Conservation (phyloP, 1,140 invertebrate genomes). For the Stenopsyche tienmushanensis region DNA sequence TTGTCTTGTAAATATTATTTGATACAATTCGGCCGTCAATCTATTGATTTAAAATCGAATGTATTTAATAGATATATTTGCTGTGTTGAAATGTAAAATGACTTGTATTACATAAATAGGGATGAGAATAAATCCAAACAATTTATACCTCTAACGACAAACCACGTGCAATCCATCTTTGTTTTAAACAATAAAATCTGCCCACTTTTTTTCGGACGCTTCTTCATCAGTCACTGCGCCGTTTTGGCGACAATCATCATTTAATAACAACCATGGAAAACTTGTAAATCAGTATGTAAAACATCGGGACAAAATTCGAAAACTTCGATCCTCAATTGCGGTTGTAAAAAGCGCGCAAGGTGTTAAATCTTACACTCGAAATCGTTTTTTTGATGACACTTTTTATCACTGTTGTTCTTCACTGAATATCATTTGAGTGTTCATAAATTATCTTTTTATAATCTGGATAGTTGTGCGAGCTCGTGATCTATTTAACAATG, state of each 20-base stretch:
- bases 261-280: slow-evolving; percentile 8
- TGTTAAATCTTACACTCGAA: no score
- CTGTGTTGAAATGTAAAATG: neutral
- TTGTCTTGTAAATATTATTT: neutral
- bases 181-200: neutral
- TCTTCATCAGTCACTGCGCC: slow-evolving; percentile 23
- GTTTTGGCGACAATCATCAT: slow-evolving; percentile 18
- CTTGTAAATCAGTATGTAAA: slow-evolving; percentile 34
- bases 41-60: neutral
- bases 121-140: neutral
- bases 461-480: neutral
- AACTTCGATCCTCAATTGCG: neutral
- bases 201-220: slow-evolving; percentile 16
- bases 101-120: neutral
- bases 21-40: neutral
- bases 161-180: slow-evolving; percentile 7
- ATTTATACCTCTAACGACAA: slow-evolving; percentile 25
- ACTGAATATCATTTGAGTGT: neutral
- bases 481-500: no score
- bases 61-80: neutral
- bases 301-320: slow-evolving; percentile 15
- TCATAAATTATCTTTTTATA: neutral
- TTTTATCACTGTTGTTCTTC: neutral
- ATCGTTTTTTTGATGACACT: neutral
- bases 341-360: no score